Conservation (phyloP, 2,888 invertebrate species). For the Iselma pallidipennis region DNA sequence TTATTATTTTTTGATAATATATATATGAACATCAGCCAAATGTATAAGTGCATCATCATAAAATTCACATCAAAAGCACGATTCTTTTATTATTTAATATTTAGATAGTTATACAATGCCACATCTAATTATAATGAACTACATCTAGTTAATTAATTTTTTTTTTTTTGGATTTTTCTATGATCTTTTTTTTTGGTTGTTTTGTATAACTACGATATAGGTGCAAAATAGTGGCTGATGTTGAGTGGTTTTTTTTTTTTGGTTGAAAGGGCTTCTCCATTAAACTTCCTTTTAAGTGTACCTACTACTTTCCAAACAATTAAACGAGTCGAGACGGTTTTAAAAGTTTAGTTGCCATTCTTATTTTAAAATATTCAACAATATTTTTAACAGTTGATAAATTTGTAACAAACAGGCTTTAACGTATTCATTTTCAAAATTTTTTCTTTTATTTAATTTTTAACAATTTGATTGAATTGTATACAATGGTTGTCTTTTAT, state of each 20-base stretch:
- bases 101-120: conserved; percentile 42
- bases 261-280: not conserved
- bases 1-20: conserved; percentile 10
- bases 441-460: conserved; percentile 18
- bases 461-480: conserved; percentile 39
- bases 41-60: conserved; percentile 32
- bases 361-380: conserved; percentile 47
- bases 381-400: conserved; percentile 51
- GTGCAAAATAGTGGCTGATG: conserved; percentile 36
- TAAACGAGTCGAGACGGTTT: conserved; percentile 36
- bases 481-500: conserved; percentile 2
- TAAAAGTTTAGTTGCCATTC: conserved; percentile 31
- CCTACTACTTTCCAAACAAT: conserved; percentile 20
- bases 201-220: conserved; percentile 30
- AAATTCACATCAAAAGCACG: conserved; percentile 44
- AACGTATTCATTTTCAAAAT: conserved; percentile 46
- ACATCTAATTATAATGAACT: conserved; percentile 38
- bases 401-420: conserved; percentile 54
- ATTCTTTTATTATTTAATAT: conserved; percentile 36
- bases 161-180: conserved; percentile 32
- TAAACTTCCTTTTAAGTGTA: conserved; percentile 13
- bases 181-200: conserved; percentile 25
- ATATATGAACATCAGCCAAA: conserved; percentile 31
- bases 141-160: conserved; percentile 31
- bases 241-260: conserved; percentile 16